Evolutionary conservation across 2,888 invertebrate species (phyloP), one percentile per base, ranked within the genome.

Genomic region (Trypoxylon attenuatum): DNA sequence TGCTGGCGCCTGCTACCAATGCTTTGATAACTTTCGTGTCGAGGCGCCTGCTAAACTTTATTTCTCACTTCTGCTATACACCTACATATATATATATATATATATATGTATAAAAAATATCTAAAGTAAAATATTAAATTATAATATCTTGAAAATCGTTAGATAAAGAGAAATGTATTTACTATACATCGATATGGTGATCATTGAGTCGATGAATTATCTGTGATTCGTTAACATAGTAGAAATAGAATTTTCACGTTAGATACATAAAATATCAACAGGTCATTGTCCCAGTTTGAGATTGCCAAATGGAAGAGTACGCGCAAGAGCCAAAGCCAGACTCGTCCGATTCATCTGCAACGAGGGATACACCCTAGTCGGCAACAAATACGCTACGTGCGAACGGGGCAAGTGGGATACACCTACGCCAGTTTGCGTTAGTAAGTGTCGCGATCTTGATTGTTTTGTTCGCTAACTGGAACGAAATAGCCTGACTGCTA

Each of bases 311-410:
- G 92, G 91, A 1, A 83, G 84, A 51, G 87, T 88, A 3, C 87
- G 89, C 0, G 51, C 86, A 5, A 85, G 90, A 25, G 88, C 88
- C 27, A 85, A 89, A 45, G 89, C 90, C 0, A 88, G 89, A 62
- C 87, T 91, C 27, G 89, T 90, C n/a, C 90, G 89, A 79, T 93
- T 90, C 81, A 81, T 82, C 15, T 95, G 94, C 80, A 82, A 86
- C 42, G 73, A 85, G 0, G 90, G 91, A 0, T 94, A 89, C 82
- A 88, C 89, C 29, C 87, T 94, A 25, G 89, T 92, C 0, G 95
- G 95, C 0, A 92, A 92, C 71, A 90, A 88, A 76, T 93, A 92
- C 75, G 90, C 92, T 15, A 92, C 91, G 15, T 96, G 95, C 82
- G 86, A 89, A 21, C 86, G 89, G 27, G 93, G 94, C 0, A 82